These are phyloP conservation scores for Clitarchus hookeri DNA, from an alignment of 2,888 invertebrate genomes.

Conservation along the genomic window DNA sequence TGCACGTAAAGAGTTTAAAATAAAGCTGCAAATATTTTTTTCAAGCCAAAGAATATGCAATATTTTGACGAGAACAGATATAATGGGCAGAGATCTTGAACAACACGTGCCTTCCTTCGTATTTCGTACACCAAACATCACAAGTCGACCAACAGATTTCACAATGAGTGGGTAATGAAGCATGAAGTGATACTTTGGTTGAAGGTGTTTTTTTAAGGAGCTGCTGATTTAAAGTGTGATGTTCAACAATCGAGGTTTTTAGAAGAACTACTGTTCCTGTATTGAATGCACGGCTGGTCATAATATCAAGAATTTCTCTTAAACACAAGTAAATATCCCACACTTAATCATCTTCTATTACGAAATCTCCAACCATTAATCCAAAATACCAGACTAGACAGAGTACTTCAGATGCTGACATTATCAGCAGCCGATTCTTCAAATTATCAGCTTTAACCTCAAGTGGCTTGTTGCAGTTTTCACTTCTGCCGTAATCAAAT, in stretches of 20 bases:
- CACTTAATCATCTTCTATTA: background rate
- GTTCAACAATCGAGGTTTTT: background rate
- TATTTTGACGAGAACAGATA: background rate
- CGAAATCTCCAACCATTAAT: slow-evolving; percentile 27
- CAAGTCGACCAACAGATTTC: background rate
- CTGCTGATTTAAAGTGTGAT: background rate
- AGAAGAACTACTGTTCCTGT: background rate
- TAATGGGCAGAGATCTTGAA: background rate
- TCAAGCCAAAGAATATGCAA: background rate
- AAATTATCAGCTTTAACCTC: background rate
- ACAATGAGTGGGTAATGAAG: background rate
- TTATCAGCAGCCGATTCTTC: background rate
- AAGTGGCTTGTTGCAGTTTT: slow-evolving; percentile 24
- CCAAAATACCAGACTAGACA: slow-evolving; percentile 27
- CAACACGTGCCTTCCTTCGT: background rate
- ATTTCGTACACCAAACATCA: background rate
- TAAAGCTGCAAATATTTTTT: background rate
- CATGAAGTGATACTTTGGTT: background rate
- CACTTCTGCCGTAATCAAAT: slow-evolving; percentile 26
- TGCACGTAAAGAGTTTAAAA: background rate
- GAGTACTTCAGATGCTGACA: slow-evolving; percentile 32
- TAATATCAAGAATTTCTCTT: background rate
- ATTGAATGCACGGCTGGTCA: background rate
- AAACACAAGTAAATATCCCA: slow-evolving; percentile 26
- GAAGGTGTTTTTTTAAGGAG: background rate